Evolutionary conservation across 2,797 vertebrate genomes (phyloP), one percentile per base, ranked within the genome.

Genomic region (Enoplosus armatus): DNA sequence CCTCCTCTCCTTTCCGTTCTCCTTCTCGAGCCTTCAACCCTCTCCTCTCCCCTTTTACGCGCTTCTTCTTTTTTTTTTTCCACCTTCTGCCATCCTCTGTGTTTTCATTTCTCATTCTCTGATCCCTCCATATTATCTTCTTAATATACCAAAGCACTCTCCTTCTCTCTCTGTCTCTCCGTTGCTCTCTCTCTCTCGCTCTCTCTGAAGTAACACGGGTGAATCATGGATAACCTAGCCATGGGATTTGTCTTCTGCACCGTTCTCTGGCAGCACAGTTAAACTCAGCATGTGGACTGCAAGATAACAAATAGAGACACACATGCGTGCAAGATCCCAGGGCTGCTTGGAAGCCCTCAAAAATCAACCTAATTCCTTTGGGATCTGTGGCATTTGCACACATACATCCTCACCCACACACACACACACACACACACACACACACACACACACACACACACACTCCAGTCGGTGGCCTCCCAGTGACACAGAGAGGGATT

Each of bases 301-400:
- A 77, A 90, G 90, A 94, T 94, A 93, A 91, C 80, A 86, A 82
- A 85, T 70, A 79, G 63, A 84, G 59, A 91, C 81, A 80, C 72
- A 47, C 75, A 78, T 82, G 80, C 78, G 73, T 70, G 65, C 67
- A 60, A 41, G 62, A 84, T 87, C 70, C 64, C 75, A 0, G 80
- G 63, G 84, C 79, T 81, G 67, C 81, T 85, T 89, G 72, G 78
- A 92, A 88, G 75, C 74, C 62, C 79, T 85, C 48, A 75, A 82
- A 92, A 83, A 86, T 88, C 77, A 80, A 54, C 69, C 60, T 72
- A 80, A 84, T 90, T 91, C 90, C 80, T 86, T 66, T 63, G 90
- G 88, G 91, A 86, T 89, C 66, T 55, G 66, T 90, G 63, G 67
- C 87, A 91, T 93, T 90, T 67, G 79, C 85, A 72, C 78, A 80